Evolutionary conservation across 2,888 invertebrate genomes (phyloP), one percentile per base, ranked within the genome.

Genomic region (Byasa hedistus): DNA sequence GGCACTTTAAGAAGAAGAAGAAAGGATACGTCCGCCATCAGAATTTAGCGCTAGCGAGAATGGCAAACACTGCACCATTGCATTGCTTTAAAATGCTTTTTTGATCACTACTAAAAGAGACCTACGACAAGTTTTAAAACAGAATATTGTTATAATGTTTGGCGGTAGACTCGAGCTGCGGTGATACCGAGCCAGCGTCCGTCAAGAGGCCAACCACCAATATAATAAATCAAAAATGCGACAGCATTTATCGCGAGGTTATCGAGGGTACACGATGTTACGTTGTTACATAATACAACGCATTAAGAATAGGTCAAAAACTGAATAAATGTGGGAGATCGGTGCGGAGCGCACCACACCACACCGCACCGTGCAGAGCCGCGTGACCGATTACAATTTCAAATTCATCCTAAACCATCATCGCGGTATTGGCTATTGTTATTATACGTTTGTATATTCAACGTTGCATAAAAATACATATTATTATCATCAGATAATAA

Each of bases 341-440:
- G 79, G 69, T 72, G 48, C 19, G 68, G 75, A 78, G 75, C 77
- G 82, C 44, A 19, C 44, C 3, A 36, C 57, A 59, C 64, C 62
- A 36, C 57, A 59, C 64, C 62, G 62, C 69, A 70, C 69, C 79
- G 78, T 79, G 79, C 69, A 73, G 48, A 19, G 68, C 75, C 78
- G 76, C 78, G 82, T 81, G 81, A 81, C 68, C 57, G 39, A 72
- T 77, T 76, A 70, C 58, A 77, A 77, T 76, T 79, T 78, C 70
- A 76, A 79, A 80, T 78, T 68, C 48, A 55, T 19, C 56, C 57
- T 52, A 39, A 52, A 24, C 27, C 56, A 51, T 66, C 52, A 54
- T 21, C 10, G 39, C 51, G 44, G 24, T 22, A 21, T 36, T 19
- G 54, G 21, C 23, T 52, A 21, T 21, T 57, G 39, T 44, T 51